phyloP scores from a whole-genome alignment of 2,113 vertebrate genomes.

The Dromas ardeola region DNA sequence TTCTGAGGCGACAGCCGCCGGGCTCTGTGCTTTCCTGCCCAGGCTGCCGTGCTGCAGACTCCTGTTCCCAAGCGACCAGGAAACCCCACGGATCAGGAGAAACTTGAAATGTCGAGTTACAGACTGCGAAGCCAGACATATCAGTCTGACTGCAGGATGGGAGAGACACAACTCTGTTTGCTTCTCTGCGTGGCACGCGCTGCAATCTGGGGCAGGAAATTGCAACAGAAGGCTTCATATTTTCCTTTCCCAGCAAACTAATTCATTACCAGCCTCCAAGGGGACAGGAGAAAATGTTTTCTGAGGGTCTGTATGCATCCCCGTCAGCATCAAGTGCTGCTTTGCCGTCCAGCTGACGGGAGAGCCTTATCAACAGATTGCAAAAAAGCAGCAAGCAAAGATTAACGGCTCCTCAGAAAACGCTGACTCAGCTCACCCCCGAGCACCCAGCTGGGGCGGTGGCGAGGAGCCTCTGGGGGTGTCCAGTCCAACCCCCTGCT shows the following conservation, averaged over 20 bases:
- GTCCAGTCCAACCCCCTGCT: not conserved
- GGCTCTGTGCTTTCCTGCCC: not conserved
- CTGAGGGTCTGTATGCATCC: not conserved
- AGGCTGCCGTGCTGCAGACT: not conserved
- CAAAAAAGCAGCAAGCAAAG: not conserved
- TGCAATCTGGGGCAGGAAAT: slow-evolving; percentile 18
- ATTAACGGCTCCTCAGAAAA: not conserved
- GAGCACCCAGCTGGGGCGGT: accelerated
- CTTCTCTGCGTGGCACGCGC: not conserved
- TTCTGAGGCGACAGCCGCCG: not conserved
- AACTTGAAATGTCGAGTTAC: accelerated
- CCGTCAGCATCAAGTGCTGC: not conserved
- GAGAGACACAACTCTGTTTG: not conserved
- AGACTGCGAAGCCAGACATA: accelerated
- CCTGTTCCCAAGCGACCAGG: accelerated
- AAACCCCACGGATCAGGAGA: not conserved
- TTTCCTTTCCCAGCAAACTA: not conserved
- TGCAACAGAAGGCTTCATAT: not conserved
- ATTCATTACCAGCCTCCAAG: not conserved
- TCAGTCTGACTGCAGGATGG: accelerated
- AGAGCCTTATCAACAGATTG: accelerated
- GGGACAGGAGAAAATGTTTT: not conserved
- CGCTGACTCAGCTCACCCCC: not conserved
- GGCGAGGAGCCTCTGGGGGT: not conserved
- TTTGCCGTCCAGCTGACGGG: not conserved